phyloP scores from a whole-genome alignment of 1,140 invertebrate species.

The Pogonognathellus flavescens region DNA sequence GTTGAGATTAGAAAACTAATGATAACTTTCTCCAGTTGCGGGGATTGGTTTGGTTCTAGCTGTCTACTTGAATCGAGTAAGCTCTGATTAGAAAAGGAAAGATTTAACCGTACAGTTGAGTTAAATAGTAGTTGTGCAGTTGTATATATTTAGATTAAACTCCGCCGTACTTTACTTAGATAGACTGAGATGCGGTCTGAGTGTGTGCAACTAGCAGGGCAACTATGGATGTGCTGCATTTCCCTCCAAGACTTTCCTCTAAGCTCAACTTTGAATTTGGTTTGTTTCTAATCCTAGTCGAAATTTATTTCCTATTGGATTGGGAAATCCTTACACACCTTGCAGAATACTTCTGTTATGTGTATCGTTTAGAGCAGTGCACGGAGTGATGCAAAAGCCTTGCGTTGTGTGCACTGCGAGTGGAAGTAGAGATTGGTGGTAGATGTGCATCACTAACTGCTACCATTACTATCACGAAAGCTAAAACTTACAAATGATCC shows the following conservation, averaged over 20 bases:
- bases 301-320: conserved; percentile 36
- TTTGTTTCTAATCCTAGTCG: conserved; percentile 29
- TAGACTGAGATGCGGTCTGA: background rate
- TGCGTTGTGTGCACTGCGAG: background rate
- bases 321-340: background rate
- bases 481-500: conserved; percentile 43
- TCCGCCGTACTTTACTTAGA: background rate
- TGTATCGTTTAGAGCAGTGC: background rate
- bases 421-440: background rate
- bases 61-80: background rate
- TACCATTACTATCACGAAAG: conserved; percentile 12
- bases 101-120: background rate
- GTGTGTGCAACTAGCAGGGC: background rate
- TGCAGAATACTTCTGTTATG: no score
- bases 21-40: conserved; percentile 11
- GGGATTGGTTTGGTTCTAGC: background rate
- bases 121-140: background rate
- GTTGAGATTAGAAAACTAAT: background rate
- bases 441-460: background rate
- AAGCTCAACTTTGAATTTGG: conserved; percentile 25
- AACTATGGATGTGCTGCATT: background rate
- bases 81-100: background rate
- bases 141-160: background rate
- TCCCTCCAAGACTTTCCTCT: background rate
- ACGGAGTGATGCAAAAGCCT: background rate